Conservation (phyloP, 2,113 vertebrate genomes). For the Setophaga petechia region DNA sequence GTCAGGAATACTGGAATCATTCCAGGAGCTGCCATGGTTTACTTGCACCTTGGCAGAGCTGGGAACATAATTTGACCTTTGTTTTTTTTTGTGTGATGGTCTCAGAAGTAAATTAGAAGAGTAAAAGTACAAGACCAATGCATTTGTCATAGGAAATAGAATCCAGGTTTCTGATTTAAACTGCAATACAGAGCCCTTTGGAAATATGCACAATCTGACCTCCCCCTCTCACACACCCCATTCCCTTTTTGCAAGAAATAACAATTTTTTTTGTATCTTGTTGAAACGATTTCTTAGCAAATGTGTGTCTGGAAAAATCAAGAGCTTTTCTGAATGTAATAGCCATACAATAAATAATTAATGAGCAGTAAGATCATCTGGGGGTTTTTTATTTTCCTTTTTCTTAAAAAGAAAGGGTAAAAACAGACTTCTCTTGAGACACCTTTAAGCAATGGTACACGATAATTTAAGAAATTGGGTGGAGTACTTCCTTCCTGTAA, state of each 20-base stretch:
- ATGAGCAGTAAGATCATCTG: not conserved
- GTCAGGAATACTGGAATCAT: not conserved
- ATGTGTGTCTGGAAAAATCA: not conserved
- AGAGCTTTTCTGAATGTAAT: not conserved
- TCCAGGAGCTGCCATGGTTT: not conserved
- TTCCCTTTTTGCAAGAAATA: not conserved
- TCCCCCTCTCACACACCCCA: accelerated
- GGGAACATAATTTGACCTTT: not conserved
- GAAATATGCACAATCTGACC: not conserved
- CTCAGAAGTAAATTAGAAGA: not conserved
- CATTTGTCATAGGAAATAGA: not conserved
- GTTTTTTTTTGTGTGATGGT: not conserved
- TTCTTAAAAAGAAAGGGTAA: not conserved
- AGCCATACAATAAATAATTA: not conserved
- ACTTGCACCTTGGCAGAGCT: not conserved
- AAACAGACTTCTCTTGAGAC: not conserved
- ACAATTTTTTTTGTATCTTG: not conserved
- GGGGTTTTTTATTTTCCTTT: not conserved
- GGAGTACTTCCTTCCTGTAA: conserved; percentile 60
- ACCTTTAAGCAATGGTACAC: conserved; percentile 32
- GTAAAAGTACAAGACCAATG: not conserved
- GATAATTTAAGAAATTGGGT: conserved; percentile 53
- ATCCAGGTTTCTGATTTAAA: not conserved
- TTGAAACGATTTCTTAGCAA: not conserved
- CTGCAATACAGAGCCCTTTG: not conserved